A percentile compares a stretch with the other conserved stretches of the same genome.
Evolutionary conservation across 2,888 invertebrate species (phyloP).

Genomic region (Heliconius ismenius): DNA sequence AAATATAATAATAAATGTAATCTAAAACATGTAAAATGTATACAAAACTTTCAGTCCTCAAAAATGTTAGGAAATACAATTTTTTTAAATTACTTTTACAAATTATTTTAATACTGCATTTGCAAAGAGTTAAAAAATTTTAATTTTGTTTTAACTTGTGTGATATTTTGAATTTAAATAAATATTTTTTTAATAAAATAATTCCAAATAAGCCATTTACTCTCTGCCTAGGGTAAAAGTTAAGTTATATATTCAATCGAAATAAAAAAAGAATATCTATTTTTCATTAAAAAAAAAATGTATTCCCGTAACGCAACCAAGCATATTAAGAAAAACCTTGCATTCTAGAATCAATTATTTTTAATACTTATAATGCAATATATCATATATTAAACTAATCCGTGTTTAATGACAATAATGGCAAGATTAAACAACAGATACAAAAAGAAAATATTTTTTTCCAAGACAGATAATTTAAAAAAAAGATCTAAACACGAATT

Average conservation of each 20-base stretch:
- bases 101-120: background rate
- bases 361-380: constrained; percentile 7
- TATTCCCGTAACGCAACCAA: background rate
- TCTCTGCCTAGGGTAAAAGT: background rate
- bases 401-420: constrained; percentile 9
- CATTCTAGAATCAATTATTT: background rate
- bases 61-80: constrained; percentile 3
- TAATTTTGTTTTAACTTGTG: background rate
- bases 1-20: constrained; percentile 6
- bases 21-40: constrained; percentile 19
- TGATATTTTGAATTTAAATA: background rate
- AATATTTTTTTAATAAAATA: background rate
- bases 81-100: background rate
- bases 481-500: background rate
- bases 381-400: background rate
- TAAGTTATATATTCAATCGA: background rate
- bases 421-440: background rate
- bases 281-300: background rate
- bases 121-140: too few species aligned
- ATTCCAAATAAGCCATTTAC: too few species aligned
- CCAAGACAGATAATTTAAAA: too few species aligned
- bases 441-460: background rate
- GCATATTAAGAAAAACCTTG: background rate
- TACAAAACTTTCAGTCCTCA: background rate
- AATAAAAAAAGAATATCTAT: background rate